phyloP scores from a whole-genome alignment of 2,888 invertebrate genomes.

The Drosophila neutralis region DNA sequence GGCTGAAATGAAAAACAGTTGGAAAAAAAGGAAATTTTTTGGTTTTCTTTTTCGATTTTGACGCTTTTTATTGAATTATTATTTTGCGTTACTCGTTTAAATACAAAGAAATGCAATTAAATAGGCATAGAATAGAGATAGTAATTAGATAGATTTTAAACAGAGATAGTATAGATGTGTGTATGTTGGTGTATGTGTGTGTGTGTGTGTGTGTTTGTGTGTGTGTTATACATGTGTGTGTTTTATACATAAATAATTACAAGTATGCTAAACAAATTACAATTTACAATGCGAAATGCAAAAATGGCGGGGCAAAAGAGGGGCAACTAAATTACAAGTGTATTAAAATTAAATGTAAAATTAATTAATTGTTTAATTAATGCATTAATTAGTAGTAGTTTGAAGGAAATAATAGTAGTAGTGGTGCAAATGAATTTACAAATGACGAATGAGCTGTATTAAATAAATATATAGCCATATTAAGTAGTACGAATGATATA shows the following conservation, averaged over 20 bases:
- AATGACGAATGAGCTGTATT: constrained; percentile 71
- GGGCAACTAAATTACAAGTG: constrained; percentile 59
- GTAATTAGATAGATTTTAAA: constrained; percentile 29
- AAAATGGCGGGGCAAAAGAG: constrained; percentile 43
- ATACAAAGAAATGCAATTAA: constrained; percentile 72
- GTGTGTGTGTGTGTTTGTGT: constrained; percentile 34
- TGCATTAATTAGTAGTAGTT: constrained; percentile 48
- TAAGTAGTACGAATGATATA: constrained; percentile 42
- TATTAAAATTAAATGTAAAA: constrained; percentile 54
- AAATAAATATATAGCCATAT: constrained; percentile 39
- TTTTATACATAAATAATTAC: constrained; percentile 79
- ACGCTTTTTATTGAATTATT: constrained; percentile 57
- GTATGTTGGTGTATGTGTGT: neutral
- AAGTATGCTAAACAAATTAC: constrained; percentile 70
- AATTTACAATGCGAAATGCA: constrained; percentile 71
- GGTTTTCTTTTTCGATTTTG: constrained; percentile 27
- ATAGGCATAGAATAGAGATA: constrained; percentile 56
- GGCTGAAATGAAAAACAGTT: constrained; percentile 11
- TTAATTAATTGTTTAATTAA: constrained; percentile 43
- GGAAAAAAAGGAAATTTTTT: constrained; percentile 18
- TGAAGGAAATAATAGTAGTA: constrained; percentile 20
- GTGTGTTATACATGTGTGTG: constrained; percentile 32
- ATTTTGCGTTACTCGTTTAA: constrained; percentile 62
- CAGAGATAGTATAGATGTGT: constrained; percentile 32
- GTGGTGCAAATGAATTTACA: constrained; percentile 75